These are phyloP conservation scores for Fragum fragum DNA, from an alignment of 2,888 invertebrate genomes.

Conservation along the genomic window DNA sequence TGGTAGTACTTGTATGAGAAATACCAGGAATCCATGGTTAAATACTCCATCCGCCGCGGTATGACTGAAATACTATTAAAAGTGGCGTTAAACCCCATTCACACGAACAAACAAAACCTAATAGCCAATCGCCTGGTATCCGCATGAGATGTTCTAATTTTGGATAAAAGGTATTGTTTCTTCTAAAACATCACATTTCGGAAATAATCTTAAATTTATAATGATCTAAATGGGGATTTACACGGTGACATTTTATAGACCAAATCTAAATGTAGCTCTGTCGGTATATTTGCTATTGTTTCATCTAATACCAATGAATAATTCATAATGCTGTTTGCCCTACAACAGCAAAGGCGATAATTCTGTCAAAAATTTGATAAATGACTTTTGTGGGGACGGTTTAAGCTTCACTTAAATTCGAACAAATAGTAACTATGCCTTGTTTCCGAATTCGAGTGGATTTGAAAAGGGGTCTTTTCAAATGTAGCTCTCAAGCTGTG, in stretches of 20 bases:
- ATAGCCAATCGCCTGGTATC: too few relatives aligned
- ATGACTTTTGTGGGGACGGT: conserved; percentile 57
- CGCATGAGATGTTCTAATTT: too few relatives aligned
- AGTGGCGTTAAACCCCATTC: too few relatives aligned
- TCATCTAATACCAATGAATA: conserved; percentile 30
- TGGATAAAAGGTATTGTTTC: too few relatives aligned
- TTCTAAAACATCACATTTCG: too few relatives aligned
- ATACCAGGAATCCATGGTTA: too few relatives aligned
- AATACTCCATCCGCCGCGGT: too few relatives aligned
- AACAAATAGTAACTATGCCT: conserved; percentile 59
- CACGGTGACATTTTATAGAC: background rate
- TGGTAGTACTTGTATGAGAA: too few relatives aligned
- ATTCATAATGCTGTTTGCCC: conserved; percentile 22
- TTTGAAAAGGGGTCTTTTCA: conserved; percentile 25
- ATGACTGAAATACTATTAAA: too few relatives aligned
- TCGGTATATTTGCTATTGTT: conserved; percentile 21
- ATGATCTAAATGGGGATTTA: conserved; percentile 7
- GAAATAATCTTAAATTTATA: background rate
- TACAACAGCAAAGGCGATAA: conserved; percentile 57
- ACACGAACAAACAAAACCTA: too few relatives aligned
- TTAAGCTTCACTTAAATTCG: conserved; percentile 60
- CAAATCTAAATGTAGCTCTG: conserved; percentile 4
- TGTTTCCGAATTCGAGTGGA: conserved; percentile 30
- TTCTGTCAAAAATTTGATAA: conserved; percentile 66
- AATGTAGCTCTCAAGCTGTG: conserved; percentile 11